A percentile compares a stretch with the other conserved stretches of the same genome.
phyloP scores from a whole-genome alignment of 2,888 invertebrate genomes.

The Agonum fuliginosum region DNA sequence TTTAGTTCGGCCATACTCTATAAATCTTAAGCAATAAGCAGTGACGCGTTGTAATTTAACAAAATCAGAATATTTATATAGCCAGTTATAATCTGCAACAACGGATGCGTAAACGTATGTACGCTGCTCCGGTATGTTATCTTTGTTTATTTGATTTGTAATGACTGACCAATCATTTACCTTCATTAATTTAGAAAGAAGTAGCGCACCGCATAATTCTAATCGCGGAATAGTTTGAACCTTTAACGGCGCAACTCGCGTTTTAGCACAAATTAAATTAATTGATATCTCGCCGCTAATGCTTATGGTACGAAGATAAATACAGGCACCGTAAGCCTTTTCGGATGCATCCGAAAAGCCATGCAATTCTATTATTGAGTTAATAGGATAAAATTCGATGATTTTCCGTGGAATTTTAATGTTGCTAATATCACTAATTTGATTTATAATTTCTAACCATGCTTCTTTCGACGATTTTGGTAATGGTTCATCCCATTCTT shows the following conservation, averaged over 20 bases:
- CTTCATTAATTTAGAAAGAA: not conserved
- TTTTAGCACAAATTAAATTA: not conserved
- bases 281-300: not conserved
- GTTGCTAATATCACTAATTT: too few relatives aligned
- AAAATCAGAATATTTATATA: too few relatives aligned
- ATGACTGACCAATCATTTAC: too few relatives aligned
- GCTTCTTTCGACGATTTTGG: not conserved
- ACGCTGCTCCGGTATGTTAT: not conserved
- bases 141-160: not conserved
- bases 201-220: not conserved
- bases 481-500: conserved; percentile 16
- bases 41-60: too few relatives aligned
- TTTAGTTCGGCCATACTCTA: conserved; percentile 36
- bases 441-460: not conserved
- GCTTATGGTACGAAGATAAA: not conserved
- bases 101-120: too few relatives aligned
- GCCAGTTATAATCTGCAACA: too few relatives aligned
- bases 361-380: not conserved
- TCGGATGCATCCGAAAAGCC: not conserved
- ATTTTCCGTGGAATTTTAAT: not conserved
- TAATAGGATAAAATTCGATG: not conserved
- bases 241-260: conserved; percentile 15
- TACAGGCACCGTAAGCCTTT: not conserved
- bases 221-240: not conserved
- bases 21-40: too few relatives aligned